Percentiles rank a stretch among this genome's conserved stretches.
Evolutionary conservation across 2,888 invertebrate species (phyloP).

Genomic region (Zhuqinia jingwanae): DNA sequence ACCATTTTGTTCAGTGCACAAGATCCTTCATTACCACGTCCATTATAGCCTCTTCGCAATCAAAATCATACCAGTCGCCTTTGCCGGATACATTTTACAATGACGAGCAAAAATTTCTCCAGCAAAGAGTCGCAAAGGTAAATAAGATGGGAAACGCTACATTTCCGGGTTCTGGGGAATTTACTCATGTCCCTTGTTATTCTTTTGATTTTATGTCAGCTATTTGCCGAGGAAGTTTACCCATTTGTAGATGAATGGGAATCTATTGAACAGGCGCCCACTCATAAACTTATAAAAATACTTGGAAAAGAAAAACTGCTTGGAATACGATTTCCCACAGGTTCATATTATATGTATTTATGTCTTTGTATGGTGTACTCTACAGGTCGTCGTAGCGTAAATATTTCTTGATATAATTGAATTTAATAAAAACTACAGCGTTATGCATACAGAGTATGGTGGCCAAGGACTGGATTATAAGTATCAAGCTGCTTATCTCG

Average conservation of each 20-base stretch:
- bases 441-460: constrained; percentile 82
- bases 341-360: constrained; percentile 36
- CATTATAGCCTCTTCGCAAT: no score
- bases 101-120: constrained; percentile 72
- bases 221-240: constrained; percentile 83
- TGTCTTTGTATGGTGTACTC: background rate
- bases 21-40: no score
- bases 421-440: background rate
- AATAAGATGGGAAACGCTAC: no score
- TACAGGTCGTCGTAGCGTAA: no score
- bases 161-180: no score
- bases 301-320: constrained; percentile 83
- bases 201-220: constrained; percentile 79
- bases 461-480: constrained; percentile 83
- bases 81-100: constrained; percentile 70
- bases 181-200: background rate
- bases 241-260: constrained; percentile 84
- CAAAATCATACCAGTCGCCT: no score
- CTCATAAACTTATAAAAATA: constrained; percentile 83
- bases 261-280: constrained; percentile 82
- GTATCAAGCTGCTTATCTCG: constrained; percentile 82
- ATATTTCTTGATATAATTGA: no score
- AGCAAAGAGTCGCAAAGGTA: constrained; percentile 62
- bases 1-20: no score
- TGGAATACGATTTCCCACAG: constrained; percentile 81